These are phyloP conservation scores for Macaria liturata DNA, from an alignment of 2,888 invertebrate genomes.

Conservation along the genomic window DNA sequence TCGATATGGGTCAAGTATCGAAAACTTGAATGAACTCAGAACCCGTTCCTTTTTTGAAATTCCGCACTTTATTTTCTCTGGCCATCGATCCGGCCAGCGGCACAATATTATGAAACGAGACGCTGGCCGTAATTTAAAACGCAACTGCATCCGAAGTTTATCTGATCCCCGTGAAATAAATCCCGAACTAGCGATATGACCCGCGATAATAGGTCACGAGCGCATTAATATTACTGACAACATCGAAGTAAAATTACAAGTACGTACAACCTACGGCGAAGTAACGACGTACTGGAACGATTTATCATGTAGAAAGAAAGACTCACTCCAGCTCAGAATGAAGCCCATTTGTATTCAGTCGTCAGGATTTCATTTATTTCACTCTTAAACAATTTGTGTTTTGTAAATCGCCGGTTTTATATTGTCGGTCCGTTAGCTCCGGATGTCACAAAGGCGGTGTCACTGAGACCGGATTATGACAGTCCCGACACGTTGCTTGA, in stretches of 20 bases:
- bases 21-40: background rate
- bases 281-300: slow-evolving; percentile 74
- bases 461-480: slow-evolving; percentile 52
- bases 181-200: slow-evolving; percentile 69
- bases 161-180: slow-evolving; percentile 70
- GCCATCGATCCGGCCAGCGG: slow-evolving; percentile 48
- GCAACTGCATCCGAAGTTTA: slow-evolving; percentile 64
- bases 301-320: slow-evolving; percentile 68
- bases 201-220: slow-evolving; percentile 73
- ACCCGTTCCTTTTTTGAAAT: slow-evolving; percentile 51
- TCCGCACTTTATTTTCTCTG: slow-evolving; percentile 32
- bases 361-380: slow-evolving; percentile 68
- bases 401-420: slow-evolving; percentile 70
- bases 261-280: slow-evolving; percentile 50
- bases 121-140: slow-evolving; percentile 56
- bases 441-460: slow-evolving; percentile 62
- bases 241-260: slow-evolving; percentile 74
- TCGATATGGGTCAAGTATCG: slow-evolving; percentile 7
- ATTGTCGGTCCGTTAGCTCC: slow-evolving; percentile 65
- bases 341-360: slow-evolving; percentile 74
- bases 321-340: slow-evolving; percentile 72
- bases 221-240: slow-evolving; percentile 79
- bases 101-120: slow-evolving; percentile 75
- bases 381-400: slow-evolving; percentile 72
- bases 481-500: slow-evolving; percentile 50